Evolutionary conservation across 2,797 vertebrate species (phyloP), one percentile per base, ranked within the genome.

Genomic region (Micrastur ruficollis): DNA sequence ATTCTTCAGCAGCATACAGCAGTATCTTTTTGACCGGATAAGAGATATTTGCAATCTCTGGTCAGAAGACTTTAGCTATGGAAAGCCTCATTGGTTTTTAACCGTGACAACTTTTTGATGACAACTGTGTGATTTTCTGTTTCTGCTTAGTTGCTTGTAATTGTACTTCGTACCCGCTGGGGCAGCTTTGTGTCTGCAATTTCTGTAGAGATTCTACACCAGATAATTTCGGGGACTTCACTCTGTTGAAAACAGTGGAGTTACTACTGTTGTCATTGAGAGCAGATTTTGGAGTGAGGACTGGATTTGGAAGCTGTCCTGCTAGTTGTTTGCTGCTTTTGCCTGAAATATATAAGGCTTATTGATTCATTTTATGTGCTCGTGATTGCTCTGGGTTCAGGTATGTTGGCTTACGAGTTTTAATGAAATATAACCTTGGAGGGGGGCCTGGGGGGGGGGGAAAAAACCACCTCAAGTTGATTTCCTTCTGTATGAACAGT

Each of bases 61-160:
- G 50, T 79, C 74, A 52, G 74, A 71, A 80, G 47, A 46, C 14
- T 67, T 81, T 18, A 87, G 27, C 50, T 82, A 18, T n/a, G 34
- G 62, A 95, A 95, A 90, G 88, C 83, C 63, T 89, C 67, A 25
- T 19, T 91, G 90, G 85, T 86, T 96, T 95, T 96, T 90, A 96
- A 81, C 86, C 0, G 0, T 85, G 71, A 85, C 83, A 94, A 91
- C 84, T 94, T 97, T 92, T 78, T 87, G 90, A 92, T 94, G 84
- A 91, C 72, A 93, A 27, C n/a, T 59, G 65, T 72, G 91, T 63
- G 75, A 61, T 87, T 93, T 95, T 87, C 59, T 89, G 21, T 83
- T 94, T 92, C 81, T 85, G 75, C 34, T 88, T 89, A 93, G 90
- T 81, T 92, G 92, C 61, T 90, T 93, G 74, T 94, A 89, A 92